Evolutionary conservation across 1,140 invertebrate species (phyloP), one percentile per base, ranked within the genome.

Genomic region (Chlorops oryzae): DNA sequence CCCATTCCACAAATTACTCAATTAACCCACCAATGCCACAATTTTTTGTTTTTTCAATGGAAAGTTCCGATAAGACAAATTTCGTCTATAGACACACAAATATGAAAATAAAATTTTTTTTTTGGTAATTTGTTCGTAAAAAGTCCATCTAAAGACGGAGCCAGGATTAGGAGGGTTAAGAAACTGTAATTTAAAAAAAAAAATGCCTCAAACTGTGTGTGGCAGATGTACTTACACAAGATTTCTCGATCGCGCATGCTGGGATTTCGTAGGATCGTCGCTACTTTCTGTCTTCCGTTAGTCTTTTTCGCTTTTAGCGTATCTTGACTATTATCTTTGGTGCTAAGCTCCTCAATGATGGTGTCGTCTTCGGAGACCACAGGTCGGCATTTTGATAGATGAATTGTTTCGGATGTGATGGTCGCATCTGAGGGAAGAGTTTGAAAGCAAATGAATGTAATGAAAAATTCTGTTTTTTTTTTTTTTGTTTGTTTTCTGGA

Each of bases 181-280:
- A n/a, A n/a, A n/a, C n/a, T n/a, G n/a, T n/a, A n/a, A n/a, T n/a
- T n/a, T n/a, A n/a, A n/a, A n/a, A n/a, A n/a, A n/a, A n/a, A n/a
- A n/a, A n/a, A n/a, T n/a, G n/a, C n/a, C n/a, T n/a, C n/a, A n/a
- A n/a, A n/a, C n/a, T n/a, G n/a, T n/a, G n/a, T n/a, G n/a, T n/a
- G n/a, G n/a, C n/a, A n/a, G n/a, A 42, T 47, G 3, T 64, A 71
- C 70, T 72, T 44, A 72, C 70, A 67, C 52, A 72, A 42, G 22
- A 72, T 64, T 53, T 72, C 70, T 34, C 70, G 66, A 59, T 72
- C 70, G 47, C 70, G 56, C 57, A 67, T 65, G 54, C 70, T 72
- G 10, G 69, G 66, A 49, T 70, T 66, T 3, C 70, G 42, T 35
- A 72, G 48, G 24, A 72, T 72, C 28, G 70, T 72, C 21, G 70